phyloP scores from a whole-genome alignment of 2,113 vertebrate species.

The Xerus inauris region DNA sequence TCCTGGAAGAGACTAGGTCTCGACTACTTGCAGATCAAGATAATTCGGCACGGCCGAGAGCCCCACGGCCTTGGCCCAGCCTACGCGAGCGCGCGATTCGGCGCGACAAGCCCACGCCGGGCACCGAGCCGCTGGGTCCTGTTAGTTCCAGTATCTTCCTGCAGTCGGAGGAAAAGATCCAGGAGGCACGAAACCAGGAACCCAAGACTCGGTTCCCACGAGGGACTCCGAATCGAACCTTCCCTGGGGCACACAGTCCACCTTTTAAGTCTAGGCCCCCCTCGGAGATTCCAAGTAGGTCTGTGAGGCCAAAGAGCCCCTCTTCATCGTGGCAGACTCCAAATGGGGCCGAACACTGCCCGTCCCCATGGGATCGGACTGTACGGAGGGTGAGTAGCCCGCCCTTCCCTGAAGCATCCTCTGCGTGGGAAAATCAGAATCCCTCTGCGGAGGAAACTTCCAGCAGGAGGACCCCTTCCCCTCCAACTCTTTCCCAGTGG shows the following conservation, averaged over 20 bases:
- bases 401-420: conserved; percentile 5
- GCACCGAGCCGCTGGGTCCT: conserved; percentile 71
- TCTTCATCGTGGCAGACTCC: conserved; percentile 39
- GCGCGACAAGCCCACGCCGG: conserved; percentile 67
- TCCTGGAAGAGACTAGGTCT: conserved; percentile 31
- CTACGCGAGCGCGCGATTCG: conserved; percentile 86
- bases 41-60: conserved; percentile 64
- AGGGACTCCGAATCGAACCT: background rate
- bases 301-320: background rate
- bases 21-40: conserved; percentile 27
- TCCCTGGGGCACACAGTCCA: background rate
- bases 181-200: conserved; percentile 9
- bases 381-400: background rate
- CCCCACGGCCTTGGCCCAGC: conserved; percentile 85
- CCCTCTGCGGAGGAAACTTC: conserved; percentile 1
- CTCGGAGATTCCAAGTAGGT: background rate
- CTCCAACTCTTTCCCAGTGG: conserved; percentile 18
- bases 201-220: background rate
- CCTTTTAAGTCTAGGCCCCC: background rate
- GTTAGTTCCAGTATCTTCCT: conserved; percentile 82
- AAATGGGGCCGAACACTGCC: conserved; percentile 10
- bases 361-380: background rate
- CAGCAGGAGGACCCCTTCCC: conserved; percentile 60
- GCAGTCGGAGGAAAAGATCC: conserved; percentile 67
- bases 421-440: background rate